These are phyloP conservation scores for Rhagonycha lutea DNA, from an alignment of 2,888 invertebrate species.

Conservation along the genomic window DNA sequence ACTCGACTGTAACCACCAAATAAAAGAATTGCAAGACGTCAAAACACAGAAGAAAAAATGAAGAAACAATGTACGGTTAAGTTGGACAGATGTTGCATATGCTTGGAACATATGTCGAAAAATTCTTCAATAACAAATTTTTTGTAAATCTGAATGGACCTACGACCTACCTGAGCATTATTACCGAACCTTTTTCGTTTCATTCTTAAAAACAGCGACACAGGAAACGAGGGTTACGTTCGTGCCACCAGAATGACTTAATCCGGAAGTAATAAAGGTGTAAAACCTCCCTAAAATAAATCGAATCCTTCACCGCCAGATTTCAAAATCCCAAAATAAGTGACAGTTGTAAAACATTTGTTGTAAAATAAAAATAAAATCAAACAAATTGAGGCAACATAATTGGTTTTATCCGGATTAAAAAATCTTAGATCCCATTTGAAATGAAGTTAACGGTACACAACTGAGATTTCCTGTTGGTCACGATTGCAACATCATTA, in stretches of 20 bases:
- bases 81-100: not conserved
- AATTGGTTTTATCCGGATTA: conserved; percentile 2
- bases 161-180: not conserved
- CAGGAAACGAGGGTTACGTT: conserved; percentile 27
- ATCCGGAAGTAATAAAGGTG: conserved; percentile 33
- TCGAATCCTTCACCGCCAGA: not conserved
- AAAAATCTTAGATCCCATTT: not conserved
- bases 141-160: not conserved
- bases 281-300: conserved; percentile 17
- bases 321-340: not conserved
- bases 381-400: not conserved
- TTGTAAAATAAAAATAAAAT: not conserved
- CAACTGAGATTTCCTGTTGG: not conserved
- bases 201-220: conserved; percentile 12
- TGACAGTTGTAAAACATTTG: not conserved
- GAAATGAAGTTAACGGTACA: not conserved
- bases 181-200: not conserved
- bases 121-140: not conserved
- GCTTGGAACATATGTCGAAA: not conserved
- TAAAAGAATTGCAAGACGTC: not conserved
- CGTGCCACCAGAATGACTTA: conserved; percentile 15
- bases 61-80: not conserved
- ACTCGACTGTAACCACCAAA: not conserved
- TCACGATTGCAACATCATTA: not conserved
- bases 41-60: not conserved